Conservation (phyloP, 2,797 vertebrate genomes). For the Eremophila alpestris region DNA sequence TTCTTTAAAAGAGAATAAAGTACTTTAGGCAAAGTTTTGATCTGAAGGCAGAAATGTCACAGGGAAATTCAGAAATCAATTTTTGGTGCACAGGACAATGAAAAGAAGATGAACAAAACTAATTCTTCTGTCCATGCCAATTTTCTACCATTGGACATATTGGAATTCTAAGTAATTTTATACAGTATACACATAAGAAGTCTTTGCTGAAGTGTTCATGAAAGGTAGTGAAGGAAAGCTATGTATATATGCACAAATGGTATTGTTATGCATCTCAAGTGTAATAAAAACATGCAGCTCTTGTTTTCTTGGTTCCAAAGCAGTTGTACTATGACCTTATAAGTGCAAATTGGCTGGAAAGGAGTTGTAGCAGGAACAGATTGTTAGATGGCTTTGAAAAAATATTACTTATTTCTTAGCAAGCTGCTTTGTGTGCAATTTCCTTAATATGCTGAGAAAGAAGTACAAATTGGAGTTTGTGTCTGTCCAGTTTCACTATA, state of each 20-base stretch:
- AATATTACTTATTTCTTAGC: conserved; percentile 33
- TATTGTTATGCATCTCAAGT: neutral
- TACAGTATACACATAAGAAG: neutral
- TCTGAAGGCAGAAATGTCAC: neutral
- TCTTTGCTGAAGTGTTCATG: conserved; percentile 24
- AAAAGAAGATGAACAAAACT: neutral
- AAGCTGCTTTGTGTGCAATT: conserved; percentile 16
- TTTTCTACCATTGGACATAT: neutral
- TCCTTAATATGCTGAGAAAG: neutral
- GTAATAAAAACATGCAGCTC: conserved; percentile 47
- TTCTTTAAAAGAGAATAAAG: neutral
- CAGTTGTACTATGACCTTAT: conserved; percentile 17
- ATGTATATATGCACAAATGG: conserved; percentile 9
- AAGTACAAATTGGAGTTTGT: neutral
- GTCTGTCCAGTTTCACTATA: conserved; percentile 5
- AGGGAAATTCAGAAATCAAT: neutral
- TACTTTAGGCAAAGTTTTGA: neutral
- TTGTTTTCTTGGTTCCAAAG: conserved; percentile 18
- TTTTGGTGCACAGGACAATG: neutral
- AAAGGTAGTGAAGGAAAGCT: neutral
- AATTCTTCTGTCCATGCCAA: neutral
- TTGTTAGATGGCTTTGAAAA: conserved; percentile 41
- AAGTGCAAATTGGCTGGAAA: conserved; percentile 56
- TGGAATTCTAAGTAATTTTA: neutral
- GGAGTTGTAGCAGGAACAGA: conserved; percentile 27